Conservation (phyloP, 2,113 vertebrate species). For the Coturnix japonica region DNA sequence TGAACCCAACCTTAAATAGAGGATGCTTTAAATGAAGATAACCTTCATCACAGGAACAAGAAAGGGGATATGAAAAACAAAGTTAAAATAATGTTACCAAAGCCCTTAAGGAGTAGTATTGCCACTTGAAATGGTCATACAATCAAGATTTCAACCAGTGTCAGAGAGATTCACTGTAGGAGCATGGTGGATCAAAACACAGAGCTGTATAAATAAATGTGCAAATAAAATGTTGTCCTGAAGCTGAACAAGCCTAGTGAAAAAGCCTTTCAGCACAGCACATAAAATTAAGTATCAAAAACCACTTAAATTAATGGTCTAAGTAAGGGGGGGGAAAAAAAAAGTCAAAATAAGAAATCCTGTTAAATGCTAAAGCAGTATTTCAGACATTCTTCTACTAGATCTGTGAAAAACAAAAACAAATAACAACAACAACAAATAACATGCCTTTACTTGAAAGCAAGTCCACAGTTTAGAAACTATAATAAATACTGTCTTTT, state of each 20-base stretch:
- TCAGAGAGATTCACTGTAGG: neutral
- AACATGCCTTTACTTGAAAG: neutral
- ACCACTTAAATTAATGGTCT: neutral
- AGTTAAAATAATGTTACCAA: neutral
- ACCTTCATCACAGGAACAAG: neutral
- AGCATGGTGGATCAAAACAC: constrained; percentile 13
- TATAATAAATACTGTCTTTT: neutral
- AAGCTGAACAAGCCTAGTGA: neutral
- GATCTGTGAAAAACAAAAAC: neutral
- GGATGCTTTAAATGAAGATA: neutral
- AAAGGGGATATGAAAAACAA: neutral
- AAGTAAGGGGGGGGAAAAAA: neutral
- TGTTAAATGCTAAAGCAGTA: neutral
- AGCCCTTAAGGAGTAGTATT: neutral
- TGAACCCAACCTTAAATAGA: neutral
- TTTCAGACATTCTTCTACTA: neutral
- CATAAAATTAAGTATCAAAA: neutral
- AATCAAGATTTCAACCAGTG: neutral
- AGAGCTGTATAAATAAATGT: too few species aligned
- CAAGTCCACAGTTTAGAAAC: neutral
- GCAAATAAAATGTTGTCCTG: neutral
- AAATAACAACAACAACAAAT: neutral
- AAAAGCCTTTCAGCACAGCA: neutral
- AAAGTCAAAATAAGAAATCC: neutral
- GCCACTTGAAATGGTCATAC: neutral